Evolutionary conservation across 2,888 invertebrate species (phyloP), one percentile per base, ranked within the genome.

Genomic region (Cyrtodaria siliqua): DNA sequence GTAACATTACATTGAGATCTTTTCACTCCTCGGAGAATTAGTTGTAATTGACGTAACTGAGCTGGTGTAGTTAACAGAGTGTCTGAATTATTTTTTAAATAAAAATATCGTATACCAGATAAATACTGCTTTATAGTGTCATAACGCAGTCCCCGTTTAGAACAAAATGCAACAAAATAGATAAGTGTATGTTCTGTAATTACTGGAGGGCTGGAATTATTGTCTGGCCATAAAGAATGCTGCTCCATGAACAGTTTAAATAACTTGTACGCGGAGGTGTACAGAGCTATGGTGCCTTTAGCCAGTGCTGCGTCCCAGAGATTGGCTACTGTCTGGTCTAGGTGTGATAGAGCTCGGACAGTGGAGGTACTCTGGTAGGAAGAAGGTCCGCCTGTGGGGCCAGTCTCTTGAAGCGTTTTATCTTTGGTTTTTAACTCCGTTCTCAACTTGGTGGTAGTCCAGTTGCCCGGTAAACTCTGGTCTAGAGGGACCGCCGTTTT

Each of bases 401-500:
- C 42, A 74, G 53, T 18, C 29, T 8, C 8, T 69, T 38, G 59
- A 67, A 72, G 12, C 53, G 44, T 8, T 47, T 18, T 59, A 75
- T 52, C 72, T 33, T 33, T 33, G 33, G 4, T 33, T 12, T 33
- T 33, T 33, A 33, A 33, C 12, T 33, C 33, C 33, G 33, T 33
- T 33, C 33, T 33, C 33, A 33, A 33, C 33, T 33, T 33, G 33
- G 33, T 12, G 33, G 33, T 33, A 33, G 33, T 33, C 33, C 33
- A 33, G 33, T 33, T 33, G 4, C 33, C 33, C 33, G 33, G 33
- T 33, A 33, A 33, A 33, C 33, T 33, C 33, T 33, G 12, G 33
- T 33, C 33, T 8, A 33, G 33, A 33, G 33, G 33, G 33, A 33
- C 33, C 33, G 33, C 33, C 33, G 12, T 33, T 33, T 4, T 33